These are phyloP conservation scores for Cathartes aura DNA, from an alignment of 2,113 vertebrate species.

Conservation along the genomic window DNA sequence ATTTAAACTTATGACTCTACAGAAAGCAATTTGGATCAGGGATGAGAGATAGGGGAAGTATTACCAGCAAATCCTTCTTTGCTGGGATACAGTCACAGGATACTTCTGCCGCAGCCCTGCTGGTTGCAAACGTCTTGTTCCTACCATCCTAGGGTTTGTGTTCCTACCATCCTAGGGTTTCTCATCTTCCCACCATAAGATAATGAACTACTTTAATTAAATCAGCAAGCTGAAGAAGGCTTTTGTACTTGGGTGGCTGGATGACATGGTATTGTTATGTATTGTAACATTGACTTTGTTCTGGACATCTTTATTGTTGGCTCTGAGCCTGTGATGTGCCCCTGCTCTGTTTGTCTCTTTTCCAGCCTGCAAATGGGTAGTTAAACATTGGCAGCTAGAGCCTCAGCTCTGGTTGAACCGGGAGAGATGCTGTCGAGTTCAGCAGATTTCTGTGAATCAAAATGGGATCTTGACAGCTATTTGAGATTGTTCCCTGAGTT, in stretches of 20 bases:
- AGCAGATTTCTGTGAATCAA: neutral
- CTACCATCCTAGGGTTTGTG: neutral
- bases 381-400: neutral
- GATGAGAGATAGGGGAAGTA: neutral
- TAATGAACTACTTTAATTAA: neutral
- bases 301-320: neutral
- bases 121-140: rapidly evolving
- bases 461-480: neutral
- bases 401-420: rapidly evolving
- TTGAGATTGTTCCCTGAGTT: neutral
- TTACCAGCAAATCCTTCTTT: neutral
- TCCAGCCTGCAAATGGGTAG: neutral
- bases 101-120: neutral
- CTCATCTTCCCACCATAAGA: neutral
- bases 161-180: neutral
- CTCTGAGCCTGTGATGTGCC: neutral
- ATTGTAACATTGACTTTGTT: neutral
- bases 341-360: neutral
- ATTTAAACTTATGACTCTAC: neutral
- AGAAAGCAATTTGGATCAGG: neutral
- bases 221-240: neutral
- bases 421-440: neutral
- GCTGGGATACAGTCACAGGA: neutral
- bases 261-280: neutral
- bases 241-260: neutral